phyloP scores from a whole-genome alignment of 2,888 invertebrate genomes.

The Falcaria lacertinaria region DNA sequence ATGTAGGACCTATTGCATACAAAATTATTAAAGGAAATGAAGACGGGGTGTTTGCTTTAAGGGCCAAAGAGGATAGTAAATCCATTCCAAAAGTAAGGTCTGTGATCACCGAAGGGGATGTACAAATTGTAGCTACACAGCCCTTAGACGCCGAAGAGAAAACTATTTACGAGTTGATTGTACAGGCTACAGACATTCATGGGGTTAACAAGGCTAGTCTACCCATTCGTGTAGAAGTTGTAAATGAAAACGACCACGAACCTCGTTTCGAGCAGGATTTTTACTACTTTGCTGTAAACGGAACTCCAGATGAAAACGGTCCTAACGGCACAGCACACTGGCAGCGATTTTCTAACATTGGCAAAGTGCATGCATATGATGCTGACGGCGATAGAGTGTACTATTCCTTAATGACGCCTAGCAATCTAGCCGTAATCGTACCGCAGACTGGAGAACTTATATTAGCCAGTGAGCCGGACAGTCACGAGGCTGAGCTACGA shows the following conservation, averaged over 20 bases:
- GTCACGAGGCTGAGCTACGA: conserved; percentile 83
- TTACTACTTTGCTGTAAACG: conserved; percentile 88
- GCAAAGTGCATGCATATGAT: conserved; percentile 92
- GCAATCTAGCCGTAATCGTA: conserved; percentile 91
- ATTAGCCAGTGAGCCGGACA: conserved; percentile 87
- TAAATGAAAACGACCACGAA: conserved; percentile 95
- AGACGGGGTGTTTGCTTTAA: conserved; percentile 86
- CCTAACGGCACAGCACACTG: conserved; percentile 82
- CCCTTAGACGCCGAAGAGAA: conserved; percentile 89
- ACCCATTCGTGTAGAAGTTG: conserved; percentile 86
- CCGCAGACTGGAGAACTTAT: conserved; percentile 96
- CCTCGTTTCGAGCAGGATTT: conserved; percentile 89
- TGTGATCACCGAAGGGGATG: conserved; percentile 81
- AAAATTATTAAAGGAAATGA: conserved; percentile 89
- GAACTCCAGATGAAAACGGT: conserved; percentile 78
- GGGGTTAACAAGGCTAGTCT: conserved; percentile 90
- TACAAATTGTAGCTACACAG: conserved; percentile 86
- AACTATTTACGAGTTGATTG: conserved; percentile 84
- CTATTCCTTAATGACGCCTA: conserved; percentile 89
- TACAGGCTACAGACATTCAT: conserved; percentile 89
- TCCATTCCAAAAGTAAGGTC: conserved; percentile 69
- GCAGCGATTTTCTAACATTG: conserved; percentile 90
- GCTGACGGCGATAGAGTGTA: conserved; percentile 95
- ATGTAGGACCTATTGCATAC: conserved; percentile 86
- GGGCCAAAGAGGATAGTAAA: conserved; percentile 74